These are phyloP conservation scores for Alfaro cultratus DNA, from an alignment of 2,797 vertebrate species.

Conservation along the genomic window DNA sequence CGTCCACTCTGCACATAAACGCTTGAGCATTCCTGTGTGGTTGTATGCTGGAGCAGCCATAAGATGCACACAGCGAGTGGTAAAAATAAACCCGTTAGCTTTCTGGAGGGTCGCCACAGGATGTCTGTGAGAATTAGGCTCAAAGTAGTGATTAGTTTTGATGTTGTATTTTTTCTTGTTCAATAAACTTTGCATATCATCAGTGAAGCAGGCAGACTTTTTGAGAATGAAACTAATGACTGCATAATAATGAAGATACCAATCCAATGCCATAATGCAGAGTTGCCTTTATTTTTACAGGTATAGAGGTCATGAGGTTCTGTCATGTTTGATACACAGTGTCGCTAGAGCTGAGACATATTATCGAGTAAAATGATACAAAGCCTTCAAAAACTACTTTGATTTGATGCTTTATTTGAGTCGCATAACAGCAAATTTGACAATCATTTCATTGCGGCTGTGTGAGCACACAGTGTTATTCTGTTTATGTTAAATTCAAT, in stretches of 20 bases:
- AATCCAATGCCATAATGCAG: background rate
- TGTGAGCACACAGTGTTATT: background rate
- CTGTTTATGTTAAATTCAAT: background rate
- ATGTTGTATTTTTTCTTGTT: conserved; percentile 50
- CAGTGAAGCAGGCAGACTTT: conserved; percentile 27
- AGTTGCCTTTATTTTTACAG: background rate
- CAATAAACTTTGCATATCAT: conserved; percentile 46
- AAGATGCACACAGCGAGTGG: conserved; percentile 41
- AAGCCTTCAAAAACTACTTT: background rate
- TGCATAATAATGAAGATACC: conserved; percentile 28
- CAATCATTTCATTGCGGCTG: background rate
- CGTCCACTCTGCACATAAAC: conserved; percentile 15
- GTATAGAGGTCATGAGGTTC: background rate
- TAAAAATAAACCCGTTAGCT: conserved; percentile 68
- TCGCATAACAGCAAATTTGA: background rate
- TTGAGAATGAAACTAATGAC: conserved; percentile 15
- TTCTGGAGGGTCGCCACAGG: conserved; percentile 64
- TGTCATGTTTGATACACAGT: background rate
- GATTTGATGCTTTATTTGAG: background rate
- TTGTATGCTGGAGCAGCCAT: conserved; percentile 35
- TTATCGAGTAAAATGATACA: background rate
- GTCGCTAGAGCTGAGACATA: background rate
- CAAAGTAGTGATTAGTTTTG: conserved; percentile 53
- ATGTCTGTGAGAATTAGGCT: conserved; percentile 68
- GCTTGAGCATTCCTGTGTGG: conserved; percentile 29